Conservation (phyloP, 1,140 invertebrate genomes). For the Brevipalpus yothersi region DNA sequence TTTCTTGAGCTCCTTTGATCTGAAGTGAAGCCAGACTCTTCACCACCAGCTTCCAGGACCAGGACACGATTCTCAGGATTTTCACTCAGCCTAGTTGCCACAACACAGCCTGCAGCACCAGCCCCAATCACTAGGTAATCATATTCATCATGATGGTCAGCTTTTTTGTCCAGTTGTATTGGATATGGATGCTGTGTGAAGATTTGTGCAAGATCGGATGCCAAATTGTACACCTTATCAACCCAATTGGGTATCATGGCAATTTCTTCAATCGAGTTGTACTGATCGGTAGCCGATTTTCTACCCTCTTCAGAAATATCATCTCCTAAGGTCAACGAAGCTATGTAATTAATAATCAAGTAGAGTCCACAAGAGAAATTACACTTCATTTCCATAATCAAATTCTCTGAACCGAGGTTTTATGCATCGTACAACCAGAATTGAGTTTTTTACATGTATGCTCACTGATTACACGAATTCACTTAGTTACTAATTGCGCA, state of each 20-base stretch:
- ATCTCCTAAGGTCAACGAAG: no score
- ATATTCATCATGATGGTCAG: not conserved
- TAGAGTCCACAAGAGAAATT: no score
- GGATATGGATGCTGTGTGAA: conserved; percentile 55
- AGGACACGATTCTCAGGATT: not conserved
- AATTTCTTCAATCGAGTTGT: conserved; percentile 10
- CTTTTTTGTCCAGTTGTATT: conserved; percentile 57
- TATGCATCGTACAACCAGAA: no score
- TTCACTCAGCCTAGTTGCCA: not conserved
- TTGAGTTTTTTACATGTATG: no score
- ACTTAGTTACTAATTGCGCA: no score
- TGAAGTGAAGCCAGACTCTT: not conserved
- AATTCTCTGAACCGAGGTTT: no score
- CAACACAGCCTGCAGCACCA: not conserved
- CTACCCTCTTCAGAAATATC: no score
- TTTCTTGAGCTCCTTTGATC: conserved; percentile 45
- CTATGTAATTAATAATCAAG: no score
- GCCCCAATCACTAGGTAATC: not conserved
- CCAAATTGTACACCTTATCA: conserved; percentile 57
- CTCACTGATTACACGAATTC: no score
- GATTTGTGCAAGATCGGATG: conserved; percentile 61
- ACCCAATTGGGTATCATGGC: conserved; percentile 21
- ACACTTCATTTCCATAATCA: no score
- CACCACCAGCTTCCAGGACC: not conserved
- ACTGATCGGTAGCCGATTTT: no score